phyloP scores from a whole-genome alignment of 2,113 vertebrate species.

The Stigmatopora nigra region DNA sequence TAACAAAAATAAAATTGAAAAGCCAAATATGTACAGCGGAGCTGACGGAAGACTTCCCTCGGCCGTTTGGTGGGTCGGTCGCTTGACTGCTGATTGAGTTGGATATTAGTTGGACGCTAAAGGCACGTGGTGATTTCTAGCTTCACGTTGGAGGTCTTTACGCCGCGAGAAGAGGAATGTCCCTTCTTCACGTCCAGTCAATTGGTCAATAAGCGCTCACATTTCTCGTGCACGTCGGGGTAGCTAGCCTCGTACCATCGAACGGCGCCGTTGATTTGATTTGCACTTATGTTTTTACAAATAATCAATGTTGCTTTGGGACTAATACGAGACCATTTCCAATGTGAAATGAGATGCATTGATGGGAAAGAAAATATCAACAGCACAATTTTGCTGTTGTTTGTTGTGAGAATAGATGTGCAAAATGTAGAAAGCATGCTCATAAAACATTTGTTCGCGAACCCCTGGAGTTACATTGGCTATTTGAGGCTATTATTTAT shows the following conservation, averaged over 20 bases:
- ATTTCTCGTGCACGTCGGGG: conserved; percentile 45
- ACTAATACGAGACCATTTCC: conserved; percentile 41
- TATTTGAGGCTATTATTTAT: conserved; percentile 12
- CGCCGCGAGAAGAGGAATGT: conserved; percentile 51
- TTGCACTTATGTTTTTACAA: conserved; percentile 71
- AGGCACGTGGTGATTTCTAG: conserved; percentile 52
- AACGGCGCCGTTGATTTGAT: conserved; percentile 57
- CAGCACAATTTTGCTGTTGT: not conserved
- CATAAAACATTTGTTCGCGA: conserved; percentile 27
- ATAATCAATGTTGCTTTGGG: conserved; percentile 71
- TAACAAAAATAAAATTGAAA: conserved; percentile 76
- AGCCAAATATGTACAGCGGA: conserved; percentile 71
- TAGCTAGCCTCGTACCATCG: conserved; percentile 43
- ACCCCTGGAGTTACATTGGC: conserved; percentile 14
- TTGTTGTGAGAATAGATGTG: conserved; percentile 1
- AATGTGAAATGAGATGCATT: conserved; percentile 11
- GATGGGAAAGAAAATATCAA: conserved; percentile 18
- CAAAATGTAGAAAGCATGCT: not conserved
- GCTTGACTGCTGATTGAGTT: conserved; percentile 61
- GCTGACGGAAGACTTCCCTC: conserved; percentile 71
- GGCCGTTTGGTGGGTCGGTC: conserved; percentile 38
- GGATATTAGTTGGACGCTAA: conserved; percentile 47
- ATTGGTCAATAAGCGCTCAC: conserved; percentile 66
- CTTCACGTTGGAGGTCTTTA: conserved; percentile 50
- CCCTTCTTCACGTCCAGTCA: conserved; percentile 64